phyloP scores from a whole-genome alignment of 2,888 invertebrate species.

The Drosophila melanosoma region DNA sequence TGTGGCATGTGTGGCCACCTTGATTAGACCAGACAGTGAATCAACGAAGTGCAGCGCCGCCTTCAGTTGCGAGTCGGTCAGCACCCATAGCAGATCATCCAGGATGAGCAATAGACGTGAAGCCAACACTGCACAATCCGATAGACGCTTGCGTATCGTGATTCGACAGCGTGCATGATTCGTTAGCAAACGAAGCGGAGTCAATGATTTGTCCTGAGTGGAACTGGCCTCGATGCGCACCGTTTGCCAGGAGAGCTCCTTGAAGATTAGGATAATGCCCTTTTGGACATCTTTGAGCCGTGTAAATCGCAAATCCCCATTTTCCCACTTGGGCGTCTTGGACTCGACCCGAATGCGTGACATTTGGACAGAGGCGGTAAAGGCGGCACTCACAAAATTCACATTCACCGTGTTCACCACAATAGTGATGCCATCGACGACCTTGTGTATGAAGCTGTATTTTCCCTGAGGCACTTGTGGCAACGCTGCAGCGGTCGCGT shows the following conservation, averaged over 20 bases:
- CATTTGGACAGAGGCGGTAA: constrained; percentile 98
- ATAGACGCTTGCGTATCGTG: constrained; percentile 96
- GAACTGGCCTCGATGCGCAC: constrained; percentile 97
- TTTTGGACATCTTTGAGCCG: constrained; percentile 95
- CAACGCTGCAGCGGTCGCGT: constrained; percentile 85
- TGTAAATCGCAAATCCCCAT: constrained; percentile 94
- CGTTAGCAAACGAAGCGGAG: constrained; percentile 95
- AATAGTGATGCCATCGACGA: constrained; percentile 98
- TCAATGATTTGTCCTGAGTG: constrained; percentile 90
- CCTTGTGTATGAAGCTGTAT: constrained; percentile 96
- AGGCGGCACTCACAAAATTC: constrained; percentile 97
- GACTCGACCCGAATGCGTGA: constrained; percentile 97
- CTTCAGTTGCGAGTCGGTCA: constrained; percentile 97
- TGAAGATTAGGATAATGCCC: constrained; percentile 97
- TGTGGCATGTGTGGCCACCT: constrained; percentile 91
- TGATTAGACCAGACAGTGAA: constrained; percentile 92
- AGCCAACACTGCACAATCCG: constrained; percentile 96
- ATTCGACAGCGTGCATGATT: constrained; percentile 98
- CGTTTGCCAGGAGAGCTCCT: constrained; percentile 98
- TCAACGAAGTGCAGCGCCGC: constrained; percentile 96
- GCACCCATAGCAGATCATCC: constrained; percentile 98
- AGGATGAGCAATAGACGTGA: constrained; percentile 96
- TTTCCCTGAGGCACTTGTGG: constrained; percentile 88
- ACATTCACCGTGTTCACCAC: constrained; percentile 97
- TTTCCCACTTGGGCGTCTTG: constrained; percentile 95